Evolutionary conservation across 2,113 vertebrate genomes (phyloP), one percentile per base, ranked within the genome.

Genomic region (Prunella himalayana): DNA sequence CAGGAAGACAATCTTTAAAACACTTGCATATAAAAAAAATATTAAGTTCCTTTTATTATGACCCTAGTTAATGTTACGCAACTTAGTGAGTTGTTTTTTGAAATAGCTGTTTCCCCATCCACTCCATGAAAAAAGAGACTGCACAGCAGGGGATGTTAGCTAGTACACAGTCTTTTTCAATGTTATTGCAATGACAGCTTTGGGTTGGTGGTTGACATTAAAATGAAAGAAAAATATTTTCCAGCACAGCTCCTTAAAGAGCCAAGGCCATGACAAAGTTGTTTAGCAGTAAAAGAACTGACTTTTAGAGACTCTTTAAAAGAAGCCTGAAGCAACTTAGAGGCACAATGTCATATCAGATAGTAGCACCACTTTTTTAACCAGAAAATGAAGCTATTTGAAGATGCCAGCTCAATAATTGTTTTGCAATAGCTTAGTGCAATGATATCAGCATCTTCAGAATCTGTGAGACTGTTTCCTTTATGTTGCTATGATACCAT

Each of bases 151-250:
- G 31, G 24, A 88, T 45, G 41, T 59, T 89, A 76, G 44, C 89
- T 76, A 61, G 60, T 78, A 61, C 41, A 73, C 24, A 50, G 19
- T 37, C 72, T 83, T 83, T 83, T 86, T n/a, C 83, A 94, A 11
- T 94, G 79, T 89, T 95, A 70, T 81, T 86, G 21, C 70, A 93
- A 56, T 84, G 93, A 89, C 44, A 42, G 53, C 57, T 81, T 85
- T 45, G 56, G 45, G 28, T 45, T 84, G 44, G 53, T 91, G 54
- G 66, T 45, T 93, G 93, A 78, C 88, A 82, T 70, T 84, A 90
- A 90, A 85, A 92, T 60, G 49, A 81, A 91, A 77, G 49, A 94
- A 91, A 94, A 96, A 83, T 70, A 73, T 96, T 97, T 97, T 91
- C 87, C 75, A 95, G 82, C 35, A 54, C 15, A 90, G 63, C 60